Percentiles rank a stretch among this genome's conserved stretches.
These are phyloP conservation scores for Spinibarbus caldwelli DNA, from an alignment of 2,797 vertebrate genomes.

Conservation along the genomic window DNA sequence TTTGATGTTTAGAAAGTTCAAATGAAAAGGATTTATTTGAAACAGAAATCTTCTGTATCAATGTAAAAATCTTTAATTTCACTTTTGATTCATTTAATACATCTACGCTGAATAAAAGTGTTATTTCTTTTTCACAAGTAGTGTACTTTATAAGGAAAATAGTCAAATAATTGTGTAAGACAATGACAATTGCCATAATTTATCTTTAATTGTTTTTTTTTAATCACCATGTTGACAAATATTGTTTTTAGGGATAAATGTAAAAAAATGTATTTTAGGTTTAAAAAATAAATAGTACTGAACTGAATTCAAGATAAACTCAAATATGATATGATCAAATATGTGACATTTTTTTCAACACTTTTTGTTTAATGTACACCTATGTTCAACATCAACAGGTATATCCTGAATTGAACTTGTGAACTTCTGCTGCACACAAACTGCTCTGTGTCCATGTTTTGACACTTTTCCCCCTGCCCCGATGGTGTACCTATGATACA, in stretches of 20 bases:
- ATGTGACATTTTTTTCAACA: not conserved
- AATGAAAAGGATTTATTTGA: no score
- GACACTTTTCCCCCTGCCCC: constrained; percentile 3
- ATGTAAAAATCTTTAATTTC: not conserved
- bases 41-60: no score
- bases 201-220: not conserved
- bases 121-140: no score
- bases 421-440: constrained; percentile 25
- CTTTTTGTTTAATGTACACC: not conserved
- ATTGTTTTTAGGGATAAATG: not conserved
- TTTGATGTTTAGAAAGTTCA: no score
- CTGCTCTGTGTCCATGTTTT: constrained; percentile 12
- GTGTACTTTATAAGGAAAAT: not conserved
- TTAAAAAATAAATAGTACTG: not conserved
- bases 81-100: not conserved
- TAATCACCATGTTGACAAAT: not conserved
- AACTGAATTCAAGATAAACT: not conserved
- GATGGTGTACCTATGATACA: constrained; percentile 45
- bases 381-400: not conserved
- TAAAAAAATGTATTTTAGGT: not conserved
- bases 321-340: not conserved
- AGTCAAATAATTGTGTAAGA: not conserved
- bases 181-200: no score
- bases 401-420: constrained; percentile 34
- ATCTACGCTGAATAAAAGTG: not conserved